Percentiles rank a stretch among this genome's conserved stretches.
phyloP scores from a whole-genome alignment of 2,113 vertebrate species.

The Anser cygnoides region DNA sequence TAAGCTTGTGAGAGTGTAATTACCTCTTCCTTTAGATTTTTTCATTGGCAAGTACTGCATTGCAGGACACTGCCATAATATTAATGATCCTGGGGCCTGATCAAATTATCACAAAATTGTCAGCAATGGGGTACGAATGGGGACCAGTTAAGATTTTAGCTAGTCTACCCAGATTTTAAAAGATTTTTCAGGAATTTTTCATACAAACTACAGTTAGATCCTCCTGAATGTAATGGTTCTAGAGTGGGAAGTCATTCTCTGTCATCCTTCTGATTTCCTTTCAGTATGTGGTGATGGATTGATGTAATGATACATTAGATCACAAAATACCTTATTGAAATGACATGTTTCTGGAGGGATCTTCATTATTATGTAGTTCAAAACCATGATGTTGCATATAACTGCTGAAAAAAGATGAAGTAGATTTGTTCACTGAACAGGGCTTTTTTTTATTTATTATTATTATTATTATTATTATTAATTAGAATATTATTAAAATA shows the following conservation, averaged over 20 bases:
- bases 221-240: background rate
- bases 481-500: background rate
- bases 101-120: background rate
- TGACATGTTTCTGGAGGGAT: background rate
- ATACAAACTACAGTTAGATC: background rate
- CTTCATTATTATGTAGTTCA: background rate
- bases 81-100: background rate
- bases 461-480: background rate
- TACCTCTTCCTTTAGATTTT: background rate
- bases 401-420: background rate
- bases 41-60: background rate
- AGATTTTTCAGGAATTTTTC: background rate
- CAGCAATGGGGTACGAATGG: background rate
- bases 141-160: background rate
- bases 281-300: background rate
- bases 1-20: background rate
- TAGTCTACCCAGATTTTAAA: background rate
- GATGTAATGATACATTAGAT: background rate
- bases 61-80: background rate
- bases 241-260: background rate
- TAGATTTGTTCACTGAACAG: background rate
- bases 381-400: background rate
- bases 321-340: background rate
- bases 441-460: background rate
- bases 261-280: background rate